Evolutionary conservation across 2,888 invertebrate species (phyloP), one percentile per base, ranked within the genome.

Genomic region (Melanostoma mellinum): DNA sequence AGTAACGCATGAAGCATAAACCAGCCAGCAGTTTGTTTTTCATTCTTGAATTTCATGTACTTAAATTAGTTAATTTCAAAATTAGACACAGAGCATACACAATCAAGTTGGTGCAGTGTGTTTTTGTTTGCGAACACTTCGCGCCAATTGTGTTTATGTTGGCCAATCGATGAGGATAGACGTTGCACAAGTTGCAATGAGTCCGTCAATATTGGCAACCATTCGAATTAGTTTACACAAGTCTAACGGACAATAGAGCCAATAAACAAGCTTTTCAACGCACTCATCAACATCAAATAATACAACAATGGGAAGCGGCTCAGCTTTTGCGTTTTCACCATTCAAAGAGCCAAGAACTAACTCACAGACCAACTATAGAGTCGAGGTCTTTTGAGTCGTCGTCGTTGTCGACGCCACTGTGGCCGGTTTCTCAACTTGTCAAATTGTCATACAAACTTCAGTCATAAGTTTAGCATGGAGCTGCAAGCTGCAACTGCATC

Each of bases 161-260:
- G 72, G 81, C 67, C 81, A 82, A 82, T 73, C 82, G 77, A 68
- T 77, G 67, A 77, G 72, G 61, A 9, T 36, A 55, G 61, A 48
- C 48, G 52, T 52, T 30, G 40, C 44, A 72, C 55, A 81, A 81
- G 60, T 53, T 32, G 80, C 75, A 71, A 71, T 76, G 67, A 69
- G 63, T 30, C 50, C 60, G 79, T 78, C 71, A 84, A 84, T 84
- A 84, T 84, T 84, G 84, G 74, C 84, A 84, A 84, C 75, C 71
- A 65, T 48, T 67, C 53, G 69, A 79, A 67, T 78, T 58, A 48
- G 65, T 74, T 84, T 74, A 61, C 78, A 71, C 79, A 84, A 84
- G 84, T n/a, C 63, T 20, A 35, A 58, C 48, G 53, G 68, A 74
- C 77, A 73, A 82, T 73, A 61, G 71, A 53, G 48, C 9, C 40